Evolutionary conservation across 2,797 vertebrate species (phyloP).

Genomic region (Hoplostethus mediterraneus): DNA sequence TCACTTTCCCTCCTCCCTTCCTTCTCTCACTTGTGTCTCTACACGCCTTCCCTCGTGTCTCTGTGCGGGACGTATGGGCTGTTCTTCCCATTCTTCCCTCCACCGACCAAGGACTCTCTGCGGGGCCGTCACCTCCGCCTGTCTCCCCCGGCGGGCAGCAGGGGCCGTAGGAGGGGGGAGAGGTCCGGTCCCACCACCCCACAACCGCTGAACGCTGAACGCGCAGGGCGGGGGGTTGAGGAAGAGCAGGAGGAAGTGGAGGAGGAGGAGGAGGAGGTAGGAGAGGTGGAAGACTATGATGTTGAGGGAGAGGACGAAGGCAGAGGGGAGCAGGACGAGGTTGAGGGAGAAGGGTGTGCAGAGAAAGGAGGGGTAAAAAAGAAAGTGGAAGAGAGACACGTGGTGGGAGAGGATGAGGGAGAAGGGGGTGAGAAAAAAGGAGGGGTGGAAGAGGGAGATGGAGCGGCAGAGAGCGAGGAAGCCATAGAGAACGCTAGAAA

Average conservation of each 20-base stretch:
- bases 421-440: slow-evolving; percentile 2
- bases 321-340: neutral
- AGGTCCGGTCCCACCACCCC: slow-evolving; percentile 48
- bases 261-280: slow-evolving; percentile 17
- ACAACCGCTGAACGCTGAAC: slow-evolving; percentile 20
- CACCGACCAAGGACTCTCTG: slow-evolving; percentile 81
- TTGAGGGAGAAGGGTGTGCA: neutral
- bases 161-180: slow-evolving; percentile 60
- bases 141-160: slow-evolving; percentile 52
- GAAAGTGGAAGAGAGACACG: no score
- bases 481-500: neutral
- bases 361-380: slow-evolving; percentile 4
- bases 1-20: slow-evolving; percentile 48
- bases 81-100: slow-evolving; percentile 37
- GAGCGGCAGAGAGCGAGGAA: neutral
- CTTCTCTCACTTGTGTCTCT: slow-evolving; percentile 67
- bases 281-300: neutral
- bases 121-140: slow-evolving; percentile 60
- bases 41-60: slow-evolving; percentile 59
- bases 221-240: slow-evolving; percentile 29
- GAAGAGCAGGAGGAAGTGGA: slow-evolving; percentile 32
- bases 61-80: slow-evolving; percentile 52
- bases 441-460: slow-evolving; percentile 1
- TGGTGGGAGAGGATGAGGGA: neutral
- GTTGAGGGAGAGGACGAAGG: neutral